These are phyloP conservation scores for Ceryle rudis DNA, from an alignment of 2,797 vertebrate species.

Conservation along the genomic window DNA sequence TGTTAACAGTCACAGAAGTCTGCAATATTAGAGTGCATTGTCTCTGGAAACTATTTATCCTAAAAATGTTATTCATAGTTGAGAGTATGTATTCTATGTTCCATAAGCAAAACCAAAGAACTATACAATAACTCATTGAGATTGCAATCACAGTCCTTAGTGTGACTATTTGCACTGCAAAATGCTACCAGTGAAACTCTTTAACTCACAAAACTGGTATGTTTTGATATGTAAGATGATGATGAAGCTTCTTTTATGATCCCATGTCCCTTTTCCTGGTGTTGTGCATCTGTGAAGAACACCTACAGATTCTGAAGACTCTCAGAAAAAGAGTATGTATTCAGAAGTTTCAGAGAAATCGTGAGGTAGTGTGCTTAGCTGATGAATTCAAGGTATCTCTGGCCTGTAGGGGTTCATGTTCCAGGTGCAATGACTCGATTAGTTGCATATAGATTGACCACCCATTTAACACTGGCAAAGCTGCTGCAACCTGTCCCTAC, in stretches of 20 bases:
- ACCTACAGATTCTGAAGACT: neutral
- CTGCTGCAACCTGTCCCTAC: neutral
- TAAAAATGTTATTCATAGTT: neutral
- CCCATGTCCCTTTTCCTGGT: neutral
- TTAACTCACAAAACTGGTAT: neutral
- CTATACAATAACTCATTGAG: neutral
- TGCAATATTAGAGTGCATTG: neutral
- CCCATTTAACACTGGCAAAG: neutral
- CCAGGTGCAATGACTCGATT: neutral
- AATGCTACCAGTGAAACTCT: neutral
- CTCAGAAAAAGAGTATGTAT: neutral
- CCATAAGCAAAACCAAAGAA: neutral
- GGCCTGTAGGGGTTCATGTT: neutral
- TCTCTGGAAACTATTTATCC: constrained; percentile 30
- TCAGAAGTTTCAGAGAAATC: neutral
- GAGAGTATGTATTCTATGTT: neutral
- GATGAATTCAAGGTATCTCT: neutral
- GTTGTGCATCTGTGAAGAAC: neutral
- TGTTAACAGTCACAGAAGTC: neutral
- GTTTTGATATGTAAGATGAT: neutral
- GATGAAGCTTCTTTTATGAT: neutral
- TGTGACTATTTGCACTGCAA: neutral
- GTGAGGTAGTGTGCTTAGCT: rapidly evolving
- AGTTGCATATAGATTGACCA: neutral
- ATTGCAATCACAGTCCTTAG: neutral